Evolutionary conservation across 2,797 vertebrate species (phyloP), one percentile per base, ranked within the genome.

Genomic region (Rhabdophis nuchalis): DNA sequence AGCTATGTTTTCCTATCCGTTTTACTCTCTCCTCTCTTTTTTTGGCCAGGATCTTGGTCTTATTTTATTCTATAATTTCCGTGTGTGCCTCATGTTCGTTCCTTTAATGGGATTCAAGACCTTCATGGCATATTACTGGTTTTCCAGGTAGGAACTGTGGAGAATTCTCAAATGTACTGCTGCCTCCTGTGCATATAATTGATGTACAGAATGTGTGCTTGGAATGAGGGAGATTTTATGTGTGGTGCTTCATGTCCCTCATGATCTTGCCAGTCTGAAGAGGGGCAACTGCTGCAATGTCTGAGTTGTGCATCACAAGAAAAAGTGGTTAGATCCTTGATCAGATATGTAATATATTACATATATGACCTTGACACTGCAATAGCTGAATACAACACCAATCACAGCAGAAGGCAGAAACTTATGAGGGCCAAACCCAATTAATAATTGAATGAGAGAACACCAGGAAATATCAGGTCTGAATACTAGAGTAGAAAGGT

Each of bases 91-190:
- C 52, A 91, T 93, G 92, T 93, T 85, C 52, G 23, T 93, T 54
- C 92, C 92, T 64, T 25, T 93, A 64, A 93, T 93, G 92, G 92
- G 92, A 86, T 91, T 93, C 64, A 88, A 89, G 58, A 68, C 32
- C 32, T 93, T 93, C 86, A 91, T 89, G 89, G 89, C 72, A 27
- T 91, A n/a, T 72, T 93, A 85, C 89, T 93, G 86, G 72, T 50
- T 88, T 36, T 3, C 56, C 86, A 93, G 89, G 92, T 93, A 91
- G 64, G 61, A 85, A 64, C 64, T 23, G 25, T 64, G 23, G 29
- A 60, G 50, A 90, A 36, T 27, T 29, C 14, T 56, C 54, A 25
- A 77, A 54, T 16, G 16, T 46, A 23, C 23, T 77, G 61, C 9
- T 46, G 3, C 46, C 41, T 20, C 16, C 41, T 25, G 3, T 29